Percentiles rank a stretch among this genome's conserved stretches.
phyloP scores from a whole-genome alignment of 2,797 vertebrate genomes.

The Myotis myotis region DNA sequence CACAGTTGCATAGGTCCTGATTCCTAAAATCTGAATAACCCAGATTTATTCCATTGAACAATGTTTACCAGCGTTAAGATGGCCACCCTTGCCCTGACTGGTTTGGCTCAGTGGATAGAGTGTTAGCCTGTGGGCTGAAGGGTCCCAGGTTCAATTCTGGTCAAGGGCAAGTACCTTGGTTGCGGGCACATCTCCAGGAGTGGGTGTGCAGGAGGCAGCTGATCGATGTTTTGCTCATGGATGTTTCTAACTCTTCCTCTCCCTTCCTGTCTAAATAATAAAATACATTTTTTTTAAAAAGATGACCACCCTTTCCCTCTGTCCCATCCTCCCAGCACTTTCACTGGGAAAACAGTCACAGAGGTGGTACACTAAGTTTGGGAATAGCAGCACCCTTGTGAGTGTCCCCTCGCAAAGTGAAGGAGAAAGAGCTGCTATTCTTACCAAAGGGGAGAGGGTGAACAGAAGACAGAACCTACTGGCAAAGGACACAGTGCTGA shows the following conservation, averaged over 20 bases:
- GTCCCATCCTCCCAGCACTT: neutral
- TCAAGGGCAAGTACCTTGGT: no score
- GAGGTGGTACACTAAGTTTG: neutral
- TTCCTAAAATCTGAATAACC: neutral
- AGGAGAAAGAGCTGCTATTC: neutral
- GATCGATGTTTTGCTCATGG: no score
- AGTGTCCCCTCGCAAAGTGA: neutral
- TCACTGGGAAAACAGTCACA: neutral
- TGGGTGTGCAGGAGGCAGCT: no score
- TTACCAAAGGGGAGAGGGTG: neutral
- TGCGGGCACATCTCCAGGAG: no score
- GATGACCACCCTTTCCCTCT: neutral
- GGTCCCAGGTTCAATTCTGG: no score
- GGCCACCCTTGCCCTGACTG: neutral
- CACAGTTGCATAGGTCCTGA: neutral
- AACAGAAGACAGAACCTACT: neutral
- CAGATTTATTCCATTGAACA: neutral
- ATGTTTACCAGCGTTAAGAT: neutral
- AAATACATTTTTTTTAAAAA: no score
- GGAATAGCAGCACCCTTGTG: neutral
- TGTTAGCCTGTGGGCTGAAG: no score
- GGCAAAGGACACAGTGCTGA: neutral
- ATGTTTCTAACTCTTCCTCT: no score
- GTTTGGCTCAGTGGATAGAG: no score
- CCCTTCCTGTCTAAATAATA: no score